These are phyloP conservation scores for Caerostris darwini DNA, from an alignment of 1,140 invertebrate genomes.

Conservation along the genomic window DNA sequence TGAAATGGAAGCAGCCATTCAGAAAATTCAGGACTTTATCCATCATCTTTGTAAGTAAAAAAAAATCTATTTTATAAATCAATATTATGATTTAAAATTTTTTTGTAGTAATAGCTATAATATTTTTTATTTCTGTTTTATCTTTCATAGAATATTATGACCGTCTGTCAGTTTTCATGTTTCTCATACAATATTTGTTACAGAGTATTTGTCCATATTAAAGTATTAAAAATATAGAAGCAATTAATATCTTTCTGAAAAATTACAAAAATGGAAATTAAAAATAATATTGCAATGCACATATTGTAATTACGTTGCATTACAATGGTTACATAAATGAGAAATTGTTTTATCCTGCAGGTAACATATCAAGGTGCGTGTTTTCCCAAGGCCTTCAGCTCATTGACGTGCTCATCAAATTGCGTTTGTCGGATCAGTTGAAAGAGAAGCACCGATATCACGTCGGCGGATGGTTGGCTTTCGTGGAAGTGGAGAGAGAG, in stretches of 20 bases:
- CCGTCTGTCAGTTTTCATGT: too few species aligned
- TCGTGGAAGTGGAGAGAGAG: slow-evolving; percentile 58
- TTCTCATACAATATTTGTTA: too few species aligned
- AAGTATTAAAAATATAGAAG: too few species aligned
- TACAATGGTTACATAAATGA: background rate
- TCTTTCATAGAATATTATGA: too few species aligned
- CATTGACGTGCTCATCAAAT: background rate
- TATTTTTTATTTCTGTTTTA: too few species aligned
- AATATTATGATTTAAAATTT: background rate
- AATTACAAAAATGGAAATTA: too few species aligned
- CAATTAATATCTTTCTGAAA: too few species aligned
- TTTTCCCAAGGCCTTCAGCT: slow-evolving; percentile 38
- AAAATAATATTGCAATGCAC: too few species aligned
- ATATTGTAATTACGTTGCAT: too few species aligned
- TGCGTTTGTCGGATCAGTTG: background rate
- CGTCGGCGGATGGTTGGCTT: slow-evolving; percentile 59
- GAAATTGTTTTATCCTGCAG: background rate
- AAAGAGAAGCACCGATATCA: slow-evolving; percentile 56
- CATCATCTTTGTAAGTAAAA: slow-evolving; percentile 51
- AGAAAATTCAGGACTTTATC: slow-evolving; percentile 11
- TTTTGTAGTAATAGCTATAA: too few species aligned
- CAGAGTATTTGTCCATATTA: too few species aligned
- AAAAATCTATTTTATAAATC: background rate
- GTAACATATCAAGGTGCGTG: slow-evolving; percentile 26
- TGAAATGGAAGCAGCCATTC: slow-evolving; percentile 9